Conservation (phyloP, 2,113 vertebrate genomes). For the Oostethus manadensis region DNA sequence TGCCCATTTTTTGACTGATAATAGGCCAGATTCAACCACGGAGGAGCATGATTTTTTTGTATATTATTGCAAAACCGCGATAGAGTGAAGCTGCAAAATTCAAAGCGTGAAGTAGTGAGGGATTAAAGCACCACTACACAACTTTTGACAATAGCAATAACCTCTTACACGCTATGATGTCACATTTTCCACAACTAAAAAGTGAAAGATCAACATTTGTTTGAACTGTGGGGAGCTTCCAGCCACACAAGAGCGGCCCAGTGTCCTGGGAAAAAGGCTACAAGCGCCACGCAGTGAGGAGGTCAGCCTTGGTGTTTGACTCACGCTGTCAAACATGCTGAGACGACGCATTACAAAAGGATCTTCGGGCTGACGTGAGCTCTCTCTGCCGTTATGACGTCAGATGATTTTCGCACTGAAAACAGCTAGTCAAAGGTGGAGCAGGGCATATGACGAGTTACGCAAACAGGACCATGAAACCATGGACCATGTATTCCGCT, state of each 20-base stretch:
- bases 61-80: too few species aligned
- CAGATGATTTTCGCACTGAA: constrained; percentile 21
- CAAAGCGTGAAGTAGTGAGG: too few species aligned
- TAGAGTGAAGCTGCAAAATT: too few species aligned
- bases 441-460: constrained; percentile 34
- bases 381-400: constrained; percentile 1
- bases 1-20: too few species aligned
- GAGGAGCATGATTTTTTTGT: too few species aligned
- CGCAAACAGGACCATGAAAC: constrained; percentile 36
- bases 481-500: constrained; percentile 30
- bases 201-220: not conserved
- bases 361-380: constrained; percentile 15
- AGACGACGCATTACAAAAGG: constrained; percentile 19
- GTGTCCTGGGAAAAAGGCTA: constrained; percentile 2
- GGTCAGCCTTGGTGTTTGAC: not conserved
- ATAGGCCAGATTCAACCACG: too few species aligned
- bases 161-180: not conserved
- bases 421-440: constrained; percentile 24
- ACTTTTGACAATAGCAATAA: too few species aligned
- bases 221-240: not conserved
- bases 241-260: not conserved
- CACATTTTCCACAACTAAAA: not conserved
- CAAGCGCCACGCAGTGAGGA: constrained; percentile 1
- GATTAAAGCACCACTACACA: too few species aligned
- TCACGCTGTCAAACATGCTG: constrained; percentile 1